These are phyloP conservation scores for Stichodactyla helianthus DNA, from an alignment of 64 coral and sea anemone species.

Conservation along the genomic window DNA sequence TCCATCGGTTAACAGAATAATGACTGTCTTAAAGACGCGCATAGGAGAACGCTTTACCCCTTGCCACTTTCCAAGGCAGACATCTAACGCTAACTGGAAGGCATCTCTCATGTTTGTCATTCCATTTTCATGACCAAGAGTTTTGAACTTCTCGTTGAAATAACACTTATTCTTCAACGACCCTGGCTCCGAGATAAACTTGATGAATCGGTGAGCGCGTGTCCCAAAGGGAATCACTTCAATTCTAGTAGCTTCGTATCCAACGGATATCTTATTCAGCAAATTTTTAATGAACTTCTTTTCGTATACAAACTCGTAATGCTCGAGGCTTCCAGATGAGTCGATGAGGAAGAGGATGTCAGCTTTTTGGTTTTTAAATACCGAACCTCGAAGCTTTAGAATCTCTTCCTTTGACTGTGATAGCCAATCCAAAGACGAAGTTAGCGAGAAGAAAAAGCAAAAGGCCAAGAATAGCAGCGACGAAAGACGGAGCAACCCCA, in stretches of 20 bases:
- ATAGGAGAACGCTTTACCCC: slow-evolving; percentile 12
- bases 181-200: slow-evolving; percentile 37
- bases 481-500: background rate
- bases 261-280: slow-evolving; percentile 58
- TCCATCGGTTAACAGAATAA: slow-evolving; percentile 70
- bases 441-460: background rate
- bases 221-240: slow-evolving; percentile 71
- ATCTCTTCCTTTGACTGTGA: slow-evolving; percentile 40
- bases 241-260: slow-evolving; percentile 54
- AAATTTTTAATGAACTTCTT: slow-evolving; percentile 75
- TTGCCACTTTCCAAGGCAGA: slow-evolving; percentile 37
- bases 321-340: slow-evolving; percentile 58
- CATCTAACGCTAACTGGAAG: slow-evolving; percentile 23
- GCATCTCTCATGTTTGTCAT: slow-evolving; percentile 69
- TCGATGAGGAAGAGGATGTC: slow-evolving; percentile 76
- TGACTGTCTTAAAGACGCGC: slow-evolving; percentile 30
- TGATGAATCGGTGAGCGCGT: slow-evolving; percentile 17
- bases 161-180: slow-evolving; percentile 62
- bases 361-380: slow-evolving; percentile 44
- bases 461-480: background rate
- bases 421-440: slow-evolving; percentile 37
- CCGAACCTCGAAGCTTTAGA: slow-evolving; percentile 38
- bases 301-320: slow-evolving; percentile 42
- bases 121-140: background rate
- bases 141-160: slow-evolving; percentile 57